Evolutionary conservation across 2,888 invertebrate species (phyloP).

Genomic region (Sialis lutaria): DNA sequence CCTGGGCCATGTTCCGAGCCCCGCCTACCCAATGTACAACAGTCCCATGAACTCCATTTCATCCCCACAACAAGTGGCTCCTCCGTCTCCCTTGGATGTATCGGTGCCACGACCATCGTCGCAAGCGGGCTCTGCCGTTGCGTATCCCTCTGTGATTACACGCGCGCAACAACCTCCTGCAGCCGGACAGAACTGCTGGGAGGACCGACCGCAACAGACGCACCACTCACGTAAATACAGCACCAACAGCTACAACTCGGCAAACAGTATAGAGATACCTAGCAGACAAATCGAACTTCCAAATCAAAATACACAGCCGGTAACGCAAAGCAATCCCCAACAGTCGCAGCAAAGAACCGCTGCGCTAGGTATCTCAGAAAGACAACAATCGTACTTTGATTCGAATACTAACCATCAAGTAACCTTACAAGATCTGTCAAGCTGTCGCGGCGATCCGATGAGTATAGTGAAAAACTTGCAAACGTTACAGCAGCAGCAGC

Average conservation of each 20-base stretch:
- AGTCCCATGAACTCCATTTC: slow-evolving; percentile 65
- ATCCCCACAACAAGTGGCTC: slow-evolving; percentile 50
- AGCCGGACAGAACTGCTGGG: slow-evolving; percentile 26
- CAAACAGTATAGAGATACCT: slow-evolving; percentile 21
- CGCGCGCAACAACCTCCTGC: slow-evolving; percentile 28
- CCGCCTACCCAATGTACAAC: slow-evolving; percentile 70
- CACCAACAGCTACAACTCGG: slow-evolving; percentile 27
- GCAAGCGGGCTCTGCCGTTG: slow-evolving; percentile 39
- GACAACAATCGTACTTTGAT: slow-evolving; percentile 50
- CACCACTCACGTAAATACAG: slow-evolving; percentile 27
- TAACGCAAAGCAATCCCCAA: slow-evolving; percentile 17
- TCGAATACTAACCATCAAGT: slow-evolving; percentile 35
- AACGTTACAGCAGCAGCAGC: slow-evolving; percentile 30
- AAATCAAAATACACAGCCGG: slow-evolving; percentile 11
- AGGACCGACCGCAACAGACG: slow-evolving; percentile 21
- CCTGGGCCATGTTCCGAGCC: slow-evolving; percentile 55
- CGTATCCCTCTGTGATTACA: slow-evolving; percentile 70
- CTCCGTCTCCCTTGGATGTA: slow-evolving; percentile 52
- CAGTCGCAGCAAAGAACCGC: slow-evolving; percentile 24
- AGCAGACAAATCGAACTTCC: slow-evolving; percentile 15
- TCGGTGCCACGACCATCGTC: slow-evolving; percentile 45
- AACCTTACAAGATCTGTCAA: slow-evolving; percentile 51
- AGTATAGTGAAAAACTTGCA: slow-evolving; percentile 57
- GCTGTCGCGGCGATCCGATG: slow-evolving; percentile 60
- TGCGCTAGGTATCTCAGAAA: slow-evolving; percentile 29